Evolutionary conservation across 1,140 invertebrate species (phyloP), one percentile per base, ranked within the genome.

Genomic region (Papilio machaon): DNA sequence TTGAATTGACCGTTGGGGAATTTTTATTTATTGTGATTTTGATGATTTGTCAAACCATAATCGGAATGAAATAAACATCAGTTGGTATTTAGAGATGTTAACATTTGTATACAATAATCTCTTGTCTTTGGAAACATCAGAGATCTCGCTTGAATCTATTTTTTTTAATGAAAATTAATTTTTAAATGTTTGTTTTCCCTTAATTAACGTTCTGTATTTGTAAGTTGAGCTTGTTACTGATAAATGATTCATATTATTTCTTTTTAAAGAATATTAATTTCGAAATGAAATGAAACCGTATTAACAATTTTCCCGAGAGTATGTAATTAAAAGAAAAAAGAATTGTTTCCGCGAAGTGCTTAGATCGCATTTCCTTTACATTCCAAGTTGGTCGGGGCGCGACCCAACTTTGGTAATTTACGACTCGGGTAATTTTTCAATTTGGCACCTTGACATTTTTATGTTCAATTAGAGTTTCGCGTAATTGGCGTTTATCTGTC

Each of bases 401-500:
- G 77, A 46, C 77, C 60, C 77, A 79, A 67, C 77, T 79, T 78
- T 79, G 35, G 43, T 79, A 67, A 67, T 79, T 79, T 79, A 79
- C 77, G 19, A 64, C 17, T 64, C 11, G 30, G 77, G 58, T 67
- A 46, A 79, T 79, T 79, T 67, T 64, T 79, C 58, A 79, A 79
- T 79, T 79, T 23, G 58, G 54, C 60, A 38, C 58, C 46, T 67
- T 60, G 77, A 76, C 74, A 76, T 76, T 76, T 76, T 76, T 52
- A 76, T 76, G 74, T 76, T 76, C 74, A 76, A 76, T 76, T 76
- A 76, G 74, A 52, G 54, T 79, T 79, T 64, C n/a, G 19, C 6
- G 38, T 67, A 79, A 79, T 79, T 79, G 58, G 58, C 58, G 38
- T 67, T 79, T 79, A 79, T 79, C 77, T 64, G 77, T 79, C 77